Percentiles rank a stretch among this genome's conserved stretches.
Conservation (phyloP, 2,797 vertebrate genomes). For the Gambusia yucatana region DNA sequence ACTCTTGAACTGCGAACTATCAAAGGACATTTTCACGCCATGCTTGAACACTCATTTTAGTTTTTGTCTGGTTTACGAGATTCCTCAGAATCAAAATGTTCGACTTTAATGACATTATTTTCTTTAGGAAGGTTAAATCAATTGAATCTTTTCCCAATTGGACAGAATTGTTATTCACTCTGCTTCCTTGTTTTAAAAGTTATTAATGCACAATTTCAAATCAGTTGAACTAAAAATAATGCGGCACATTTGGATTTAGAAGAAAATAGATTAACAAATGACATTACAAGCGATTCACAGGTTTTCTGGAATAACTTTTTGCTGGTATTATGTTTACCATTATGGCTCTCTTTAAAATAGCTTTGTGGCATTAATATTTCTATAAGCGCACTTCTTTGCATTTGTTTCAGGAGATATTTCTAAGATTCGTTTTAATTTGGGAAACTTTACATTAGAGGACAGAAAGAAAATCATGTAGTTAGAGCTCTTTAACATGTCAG, state of each 20-base stretch:
- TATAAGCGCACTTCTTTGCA: not conserved
- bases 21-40: not conserved
- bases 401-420: not conserved
- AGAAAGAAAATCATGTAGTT: not conserved
- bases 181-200: not conserved
- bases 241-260: not conserved
- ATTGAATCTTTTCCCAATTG: not conserved
- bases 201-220: not conserved
- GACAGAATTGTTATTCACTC: not conserved
- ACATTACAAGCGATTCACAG: not conserved
- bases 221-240: not conserved
- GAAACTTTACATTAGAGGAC: not conserved
- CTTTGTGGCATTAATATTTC: not conserved
- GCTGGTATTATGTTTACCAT: not conserved
- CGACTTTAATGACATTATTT: not conserved
- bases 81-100: not conserved
- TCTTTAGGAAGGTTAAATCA: not conserved
- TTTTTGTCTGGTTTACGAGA: slow-evolving; percentile 12
- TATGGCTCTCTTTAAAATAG: not conserved
- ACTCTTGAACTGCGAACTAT: slow-evolving; percentile 7
- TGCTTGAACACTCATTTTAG: not conserved
- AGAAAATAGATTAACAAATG: not conserved
- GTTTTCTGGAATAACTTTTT: not conserved
- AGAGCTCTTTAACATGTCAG: not conserved
- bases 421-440: not conserved